phyloP scores from a whole-genome alignment of 2,888 invertebrate species.

The Sesamia inferens region DNA sequence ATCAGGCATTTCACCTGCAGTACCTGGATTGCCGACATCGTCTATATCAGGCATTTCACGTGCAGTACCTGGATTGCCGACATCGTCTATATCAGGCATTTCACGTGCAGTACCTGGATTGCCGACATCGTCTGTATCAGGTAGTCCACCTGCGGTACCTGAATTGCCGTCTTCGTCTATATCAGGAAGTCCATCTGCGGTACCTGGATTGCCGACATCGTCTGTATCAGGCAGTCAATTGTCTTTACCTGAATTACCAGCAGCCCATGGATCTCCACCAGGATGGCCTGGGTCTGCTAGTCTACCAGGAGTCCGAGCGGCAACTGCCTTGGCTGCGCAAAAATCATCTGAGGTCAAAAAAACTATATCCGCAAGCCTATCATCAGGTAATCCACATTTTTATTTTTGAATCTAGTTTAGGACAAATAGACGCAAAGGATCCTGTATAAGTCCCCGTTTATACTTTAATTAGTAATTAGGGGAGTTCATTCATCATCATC shows the following conservation, averaged over 20 bases:
- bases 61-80: not conserved
- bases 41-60: not conserved
- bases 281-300: not conserved
- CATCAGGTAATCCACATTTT: conserved; percentile 7
- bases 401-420: not conserved
- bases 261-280: not conserved
- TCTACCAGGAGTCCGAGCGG: not conserved
- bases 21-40: not conserved
- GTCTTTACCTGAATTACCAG: not conserved
- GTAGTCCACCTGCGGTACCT: not conserved
- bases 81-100: no score
- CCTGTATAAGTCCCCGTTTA: no score
- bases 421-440: no score
- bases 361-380: not conserved
- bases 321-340: not conserved
- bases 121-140: not conserved
- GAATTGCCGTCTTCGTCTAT: no score
- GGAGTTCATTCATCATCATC: no score
- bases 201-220: not conserved
- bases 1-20: not conserved
- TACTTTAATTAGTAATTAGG: no score
- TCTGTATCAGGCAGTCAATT: not conserved
- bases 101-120: no score
- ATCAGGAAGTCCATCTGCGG: no score
- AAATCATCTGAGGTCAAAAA: not conserved